Evolutionary conservation across 2,797 vertebrate genomes (phyloP).

Genomic region (Erethizon dorsatum): DNA sequence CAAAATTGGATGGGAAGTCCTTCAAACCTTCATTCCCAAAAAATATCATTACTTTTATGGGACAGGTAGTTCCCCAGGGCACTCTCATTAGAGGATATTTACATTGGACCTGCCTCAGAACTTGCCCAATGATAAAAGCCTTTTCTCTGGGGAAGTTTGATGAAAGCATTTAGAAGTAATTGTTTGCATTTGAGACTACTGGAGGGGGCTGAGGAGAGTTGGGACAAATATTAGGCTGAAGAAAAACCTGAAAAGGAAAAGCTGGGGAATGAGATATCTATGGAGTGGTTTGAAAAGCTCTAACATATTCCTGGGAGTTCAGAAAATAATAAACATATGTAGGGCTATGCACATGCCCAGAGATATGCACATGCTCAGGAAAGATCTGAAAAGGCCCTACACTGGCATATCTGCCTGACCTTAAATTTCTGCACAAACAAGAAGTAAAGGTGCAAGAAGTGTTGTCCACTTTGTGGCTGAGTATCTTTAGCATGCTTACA

Average conservation of each 20-base stretch:
- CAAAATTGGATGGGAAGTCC: background rate
- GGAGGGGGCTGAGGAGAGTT: background rate
- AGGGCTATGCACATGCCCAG: background rate
- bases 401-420: background rate
- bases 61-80: conserved; percentile 3
- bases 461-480: background rate
- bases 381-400: background rate
- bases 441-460: background rate
- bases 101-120: background rate
- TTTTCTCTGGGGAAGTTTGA: background rate
- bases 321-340: background rate
- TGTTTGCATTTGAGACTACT: background rate
- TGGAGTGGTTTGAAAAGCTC: background rate
- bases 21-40: background rate
- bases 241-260: background rate
- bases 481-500: background rate
- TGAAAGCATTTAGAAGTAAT: background rate
- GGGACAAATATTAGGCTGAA: background rate
- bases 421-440: background rate
- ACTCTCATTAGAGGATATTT: background rate
- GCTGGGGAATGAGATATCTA: background rate
- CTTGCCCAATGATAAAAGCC: background rate
- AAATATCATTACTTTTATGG: background rate
- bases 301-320: background rate
- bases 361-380: background rate